Base-by-base conservation (phyloP, 2,888 invertebrate species). In the Drosophila formosana region DNA sequence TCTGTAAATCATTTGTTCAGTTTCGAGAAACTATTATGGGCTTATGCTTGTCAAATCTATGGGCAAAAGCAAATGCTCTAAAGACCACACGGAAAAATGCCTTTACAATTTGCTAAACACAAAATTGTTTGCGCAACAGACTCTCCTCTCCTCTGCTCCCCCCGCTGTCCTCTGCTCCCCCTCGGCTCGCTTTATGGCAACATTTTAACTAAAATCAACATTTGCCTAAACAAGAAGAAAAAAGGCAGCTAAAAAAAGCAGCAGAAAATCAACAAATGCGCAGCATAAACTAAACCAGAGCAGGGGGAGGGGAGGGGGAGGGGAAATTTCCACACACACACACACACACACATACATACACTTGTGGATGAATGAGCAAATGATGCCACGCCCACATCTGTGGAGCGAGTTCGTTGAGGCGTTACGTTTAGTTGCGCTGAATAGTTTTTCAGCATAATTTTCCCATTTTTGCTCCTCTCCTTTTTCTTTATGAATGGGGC, bases 151-250 rank as follows among this genome's bases (percentile, higher is more conserved):
- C 30, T 8, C 8, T 7, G 25, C 9, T 11, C 3, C 1, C 8
- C 6, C 18, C 18, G 18, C 18, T 18, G 18, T 18, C 18, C 18
- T 18, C 18, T 18, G 3, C 25, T 9, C 8, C 39, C 26, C 6
- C 13, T n/a, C 3, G 8, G 37, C 37, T 30, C 43, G 45, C 25
- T 56, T 55, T 56, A 57, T 57, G 45, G 60, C 60, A 60, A 68
- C 51, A 78, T 74, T 77, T 75, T 46, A 72, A 50, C 65, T 72
- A 75, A 78, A 78, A 61, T 78, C 72, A 78, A 78, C 79, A 78
- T 71, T 67, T 72, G 47, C 43, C 28, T 41, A 58, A 60, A 57
- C 46, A 58, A 51, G 51, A 58, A 51, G 51, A 26, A 58, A 26
- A 43, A 47, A 47, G 53, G 50, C 28, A 41, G 18, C 18, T 11